Percentiles rank a stretch among this genome's conserved stretches.
Evolutionary conservation across 2,888 invertebrate genomes (phyloP).

Genomic region (Callosobruchus maculatus): DNA sequence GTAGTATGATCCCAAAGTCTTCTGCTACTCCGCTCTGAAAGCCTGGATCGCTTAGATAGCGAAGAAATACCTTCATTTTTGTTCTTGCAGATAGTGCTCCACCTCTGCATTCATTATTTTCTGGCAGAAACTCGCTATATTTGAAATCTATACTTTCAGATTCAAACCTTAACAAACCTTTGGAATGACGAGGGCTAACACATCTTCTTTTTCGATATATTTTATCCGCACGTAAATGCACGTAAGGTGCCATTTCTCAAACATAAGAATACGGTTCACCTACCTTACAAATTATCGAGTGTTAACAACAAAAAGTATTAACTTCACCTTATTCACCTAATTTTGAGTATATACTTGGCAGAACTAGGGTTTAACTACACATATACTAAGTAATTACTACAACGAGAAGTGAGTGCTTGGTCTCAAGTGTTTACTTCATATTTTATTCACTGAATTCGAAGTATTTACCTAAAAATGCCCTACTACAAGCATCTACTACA

Average conservation of each 20-base stretch:
- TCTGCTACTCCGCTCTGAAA: conserved; percentile 11
- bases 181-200: conserved; percentile 9
- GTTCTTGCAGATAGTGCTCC: conserved; percentile 12
- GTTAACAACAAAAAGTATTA: conserved; percentile 13
- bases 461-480: conserved; percentile 13
- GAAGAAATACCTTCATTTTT: conserved; percentile 10
- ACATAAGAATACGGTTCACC: conserved; percentile 7
- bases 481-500: background rate
- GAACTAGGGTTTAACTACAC: conserved; percentile 13
- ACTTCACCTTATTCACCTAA: conserved; percentile 7
- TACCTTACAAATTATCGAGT: conserved; percentile 11
- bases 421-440: conserved; percentile 10
- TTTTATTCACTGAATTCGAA: conserved; percentile 14
- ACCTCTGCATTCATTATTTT: conserved; percentile 11
- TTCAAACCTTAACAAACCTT: conserved; percentile 12
- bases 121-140: conserved; percentile 12
- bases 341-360: conserved; percentile 11
- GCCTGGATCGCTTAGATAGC: conserved; percentile 11
- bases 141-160: conserved; percentile 10
- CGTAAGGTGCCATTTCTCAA: conserved; percentile 14
- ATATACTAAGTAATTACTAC: conserved; percentile 12
- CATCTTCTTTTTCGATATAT: conserved; percentile 10
- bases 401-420: conserved; percentile 12
- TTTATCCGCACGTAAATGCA: conserved; percentile 9
- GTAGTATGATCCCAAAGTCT: conserved; percentile 2